These are phyloP conservation scores for Eurois occulta DNA, from an alignment of 2,888 invertebrate genomes.

Conservation along the genomic window DNA sequence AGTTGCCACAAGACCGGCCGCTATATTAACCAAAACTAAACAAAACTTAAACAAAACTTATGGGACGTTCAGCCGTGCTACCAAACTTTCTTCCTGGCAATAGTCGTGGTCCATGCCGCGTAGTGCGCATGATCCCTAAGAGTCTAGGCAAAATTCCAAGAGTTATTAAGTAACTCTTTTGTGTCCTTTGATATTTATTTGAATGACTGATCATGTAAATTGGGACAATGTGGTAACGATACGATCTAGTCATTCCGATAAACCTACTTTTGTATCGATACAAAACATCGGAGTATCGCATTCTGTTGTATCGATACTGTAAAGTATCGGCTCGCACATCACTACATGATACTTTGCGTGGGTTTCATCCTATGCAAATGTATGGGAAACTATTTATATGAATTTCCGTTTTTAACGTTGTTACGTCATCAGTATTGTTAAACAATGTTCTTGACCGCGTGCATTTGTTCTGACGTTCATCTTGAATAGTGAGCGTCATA, in stretches of 20 bases:
- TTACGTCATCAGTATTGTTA: constrained; percentile 44
- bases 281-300: background rate
- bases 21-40: too few species aligned
- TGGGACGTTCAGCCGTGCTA: too few species aligned
- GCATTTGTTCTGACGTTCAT: constrained; percentile 11
- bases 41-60: too few species aligned
- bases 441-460: constrained; percentile 39
- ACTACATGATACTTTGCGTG: constrained; percentile 25
- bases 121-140: background rate
- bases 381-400: constrained; percentile 37
- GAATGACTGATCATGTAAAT: background rate
- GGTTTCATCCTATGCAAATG: constrained; percentile 38
- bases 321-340: background rate
- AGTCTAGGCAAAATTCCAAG: background rate
- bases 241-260: background rate
- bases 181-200: background rate
- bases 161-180: too few species aligned
- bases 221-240: background rate
- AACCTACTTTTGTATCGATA: background rate
- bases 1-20: too few species aligned
- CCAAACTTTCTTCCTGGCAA: too few species aligned
- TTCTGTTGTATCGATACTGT: background rate
- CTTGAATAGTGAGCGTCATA: constrained; percentile 23
- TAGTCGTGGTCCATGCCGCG: too few species aligned
- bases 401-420: constrained; percentile 29